Base-by-base conservation (phyloP, 1,140 invertebrate species). In the Nephotettix cincticeps region DNA sequence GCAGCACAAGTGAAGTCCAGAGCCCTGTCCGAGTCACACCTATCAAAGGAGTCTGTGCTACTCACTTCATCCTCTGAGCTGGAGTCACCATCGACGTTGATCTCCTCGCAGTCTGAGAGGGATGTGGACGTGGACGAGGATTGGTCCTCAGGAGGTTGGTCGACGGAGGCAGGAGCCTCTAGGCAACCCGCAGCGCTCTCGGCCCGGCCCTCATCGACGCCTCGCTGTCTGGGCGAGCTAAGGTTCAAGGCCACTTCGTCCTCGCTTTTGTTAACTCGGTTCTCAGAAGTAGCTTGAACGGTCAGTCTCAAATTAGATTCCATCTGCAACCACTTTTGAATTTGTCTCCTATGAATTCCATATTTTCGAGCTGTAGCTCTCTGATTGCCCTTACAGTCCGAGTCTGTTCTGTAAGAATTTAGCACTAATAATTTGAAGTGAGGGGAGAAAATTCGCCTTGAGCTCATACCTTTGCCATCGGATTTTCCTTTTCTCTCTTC, bases 271-370 rank as follows among this genome's bases (percentile, higher is more conserved):
- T 61, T 56, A 51, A 69, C 66, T 69, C 54, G 30, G 36, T 54
- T 70, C 51, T 51, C 56, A 54, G 36, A 65, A 17, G 69, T 72
- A 30, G 70, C 72, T 54, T 75, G 68, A 19, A 75, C 76, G 6
- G 73, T 71, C 54, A 86, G 90, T 74, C 90, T 84, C 40, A 94
- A 80, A 76, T 88, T 88, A 32, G 86, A 86, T 79, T 94, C 91
- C 74, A 89, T 91, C 80, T 93, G 92, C 68, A 95, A 79, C 93
- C 93, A 95, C 83, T 95, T 94, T 80, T 94, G 92, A 67, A 95
- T 93, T 79, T 94, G 92, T 28, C 92, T 84, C 14, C 93, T 84
- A 78, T 94, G 92, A 64, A 94, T 94, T 19, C 91, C 90, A 78
- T 93, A 94, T 80, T 95, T 94, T 71, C 92, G 86, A 3, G 93